Conservation (phyloP, 1,140 invertebrate species). For the Bombus turneri region DNA sequence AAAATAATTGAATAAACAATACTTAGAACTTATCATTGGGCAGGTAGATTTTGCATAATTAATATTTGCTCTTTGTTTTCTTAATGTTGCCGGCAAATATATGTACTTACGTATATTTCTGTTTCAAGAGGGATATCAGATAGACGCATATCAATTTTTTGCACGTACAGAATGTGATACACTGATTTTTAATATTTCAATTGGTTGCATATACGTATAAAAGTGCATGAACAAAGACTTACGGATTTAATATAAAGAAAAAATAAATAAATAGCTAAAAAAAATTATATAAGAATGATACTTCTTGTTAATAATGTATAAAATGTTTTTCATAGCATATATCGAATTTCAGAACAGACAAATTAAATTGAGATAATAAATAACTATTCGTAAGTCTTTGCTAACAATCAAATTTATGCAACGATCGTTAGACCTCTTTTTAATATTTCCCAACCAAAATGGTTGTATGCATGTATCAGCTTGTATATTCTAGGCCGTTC, state of each 20-base stretch:
- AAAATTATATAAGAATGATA: not conserved
- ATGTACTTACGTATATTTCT: not conserved
- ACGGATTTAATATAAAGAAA: not conserved
- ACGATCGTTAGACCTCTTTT: conserved; percentile 32
- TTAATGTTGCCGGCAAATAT: not conserved
- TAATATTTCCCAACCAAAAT: conserved; percentile 16
- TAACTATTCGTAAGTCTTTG: conserved; percentile 11
- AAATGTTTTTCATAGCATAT: not conserved
- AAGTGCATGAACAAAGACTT: not conserved
- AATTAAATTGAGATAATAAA: not conserved
- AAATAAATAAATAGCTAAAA: conserved; percentile 5
- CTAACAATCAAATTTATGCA: not conserved
- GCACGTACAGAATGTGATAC: not conserved
- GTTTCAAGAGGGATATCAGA: not conserved
- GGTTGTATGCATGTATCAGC: conserved; percentile 6
- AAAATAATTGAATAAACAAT: not conserved
- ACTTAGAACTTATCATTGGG: not conserved
- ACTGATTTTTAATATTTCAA: not conserved
- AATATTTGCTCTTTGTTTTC: not conserved
- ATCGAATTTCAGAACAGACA: not conserved
- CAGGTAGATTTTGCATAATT: not conserved
- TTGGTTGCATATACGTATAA: not conserved
- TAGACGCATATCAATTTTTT: not conserved
- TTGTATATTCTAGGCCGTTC: conserved; percentile 46
- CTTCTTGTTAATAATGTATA: not conserved